A percentile compares a stretch with the other conserved stretches of the same genome.
These are phyloP conservation scores for Xestia c-nigrum DNA, from an alignment of 2,888 invertebrate species.

Conservation along the genomic window DNA sequence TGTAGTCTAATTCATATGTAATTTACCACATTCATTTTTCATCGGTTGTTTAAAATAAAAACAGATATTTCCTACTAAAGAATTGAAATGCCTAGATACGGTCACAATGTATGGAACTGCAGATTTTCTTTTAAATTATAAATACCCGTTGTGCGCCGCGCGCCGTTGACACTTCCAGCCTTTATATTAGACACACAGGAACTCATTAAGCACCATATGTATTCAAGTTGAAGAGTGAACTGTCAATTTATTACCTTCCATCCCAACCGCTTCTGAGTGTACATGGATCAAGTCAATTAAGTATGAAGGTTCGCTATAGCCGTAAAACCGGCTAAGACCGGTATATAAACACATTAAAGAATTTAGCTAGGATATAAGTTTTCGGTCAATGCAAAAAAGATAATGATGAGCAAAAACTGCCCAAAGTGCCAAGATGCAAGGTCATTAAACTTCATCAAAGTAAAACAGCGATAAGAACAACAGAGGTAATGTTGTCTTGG, in stretches of 20 bases:
- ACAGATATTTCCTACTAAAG: too few relatives aligned
- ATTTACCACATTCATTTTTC: too few relatives aligned
- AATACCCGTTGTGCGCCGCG: too few relatives aligned
- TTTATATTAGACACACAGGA: background rate
- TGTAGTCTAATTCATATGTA: too few relatives aligned
- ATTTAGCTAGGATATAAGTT: constrained; percentile 12
- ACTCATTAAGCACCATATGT: constrained; percentile 16
- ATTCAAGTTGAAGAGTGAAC: constrained; percentile 6
- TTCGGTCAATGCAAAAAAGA: constrained; percentile 43
- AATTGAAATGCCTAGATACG: too few relatives aligned
- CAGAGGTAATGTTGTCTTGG: constrained; percentile 22
- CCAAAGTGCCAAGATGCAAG: constrained; percentile 30
- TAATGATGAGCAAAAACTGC: constrained; percentile 23
- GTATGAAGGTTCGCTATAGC: constrained; percentile 9
- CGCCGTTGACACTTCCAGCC: too few relatives aligned
- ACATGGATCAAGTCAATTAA: constrained; percentile 22
- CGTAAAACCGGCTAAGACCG: constrained; percentile 8
- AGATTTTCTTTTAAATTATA: too few relatives aligned
- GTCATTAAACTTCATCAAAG: constrained; percentile 51
- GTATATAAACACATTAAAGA: constrained; percentile 23
- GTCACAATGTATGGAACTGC: too few relatives aligned
- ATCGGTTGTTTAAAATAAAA: too few relatives aligned
- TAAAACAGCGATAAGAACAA: constrained; percentile 14
- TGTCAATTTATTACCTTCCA: background rate
- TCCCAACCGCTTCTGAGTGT: background rate